Evolutionary conservation across 23 tunicate species (phyloP).

Genomic region (Pegea sp.): DNA sequence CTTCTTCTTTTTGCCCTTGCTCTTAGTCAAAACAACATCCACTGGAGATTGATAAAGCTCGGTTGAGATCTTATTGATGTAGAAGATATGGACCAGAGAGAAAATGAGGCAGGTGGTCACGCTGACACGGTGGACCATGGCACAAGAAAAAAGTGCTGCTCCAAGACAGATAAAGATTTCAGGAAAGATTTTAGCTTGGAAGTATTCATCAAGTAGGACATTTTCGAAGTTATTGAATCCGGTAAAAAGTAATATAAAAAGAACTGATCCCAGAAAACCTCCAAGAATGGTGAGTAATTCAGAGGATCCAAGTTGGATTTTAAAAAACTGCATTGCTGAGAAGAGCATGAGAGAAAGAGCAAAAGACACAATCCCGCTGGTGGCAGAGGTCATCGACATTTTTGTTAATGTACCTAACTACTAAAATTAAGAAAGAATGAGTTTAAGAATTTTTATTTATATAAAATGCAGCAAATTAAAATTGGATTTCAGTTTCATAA

Average conservation of each 20-base stretch:
- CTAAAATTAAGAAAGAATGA: too few relatives aligned
- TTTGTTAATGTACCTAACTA: conserved; percentile 14
- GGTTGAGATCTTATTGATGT: conserved; percentile 50
- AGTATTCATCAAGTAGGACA: conserved; percentile 54
- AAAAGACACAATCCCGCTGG: conserved; percentile 37
- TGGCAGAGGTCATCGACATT: conserved; percentile 24
- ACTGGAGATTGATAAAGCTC: conserved; percentile 24
- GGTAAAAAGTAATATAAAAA: conserved; percentile 43
- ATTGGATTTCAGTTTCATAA: too few relatives aligned
- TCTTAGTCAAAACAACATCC: conserved; percentile 2
- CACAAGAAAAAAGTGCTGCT: conserved; percentile 42
- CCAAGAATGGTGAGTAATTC: conserved; percentile 71
- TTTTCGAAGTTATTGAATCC: conserved; percentile 54
- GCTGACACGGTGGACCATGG: conserved; percentile 72
- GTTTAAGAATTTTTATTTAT: too few relatives aligned
- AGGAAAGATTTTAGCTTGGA: conserved; percentile 85
- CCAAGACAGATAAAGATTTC: conserved; percentile 54
- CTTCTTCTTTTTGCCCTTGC: conserved; percentile 21
- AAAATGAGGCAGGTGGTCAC: conserved; percentile 68
- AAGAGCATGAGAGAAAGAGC: conserved; percentile 38
- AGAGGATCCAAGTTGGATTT: conserved; percentile 60
- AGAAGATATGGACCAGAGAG: conserved; percentile 32
- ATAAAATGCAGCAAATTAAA: too few relatives aligned
- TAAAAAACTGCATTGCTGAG: conserved; percentile 76
- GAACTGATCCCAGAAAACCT: conserved; percentile 56